Percentiles rank a stretch among this genome's conserved stretches.
These are phyloP conservation scores for Ranitomeya variabilis DNA, from an alignment of 2,113 vertebrate species.

Conservation along the genomic window DNA sequence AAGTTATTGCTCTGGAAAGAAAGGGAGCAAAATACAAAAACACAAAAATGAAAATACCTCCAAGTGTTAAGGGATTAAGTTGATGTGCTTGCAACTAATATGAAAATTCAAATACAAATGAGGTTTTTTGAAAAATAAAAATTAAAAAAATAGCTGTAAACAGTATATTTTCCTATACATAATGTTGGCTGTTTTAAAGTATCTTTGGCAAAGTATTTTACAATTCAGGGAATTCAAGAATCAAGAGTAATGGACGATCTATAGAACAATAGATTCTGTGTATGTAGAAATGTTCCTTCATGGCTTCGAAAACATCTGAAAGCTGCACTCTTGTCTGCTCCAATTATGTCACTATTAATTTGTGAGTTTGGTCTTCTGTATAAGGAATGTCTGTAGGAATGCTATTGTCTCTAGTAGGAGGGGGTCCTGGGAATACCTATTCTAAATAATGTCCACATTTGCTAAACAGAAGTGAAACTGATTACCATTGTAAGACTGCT, in stretches of 20 bases:
- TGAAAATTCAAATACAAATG: too few relatives aligned
- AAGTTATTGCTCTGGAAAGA: too few relatives aligned
- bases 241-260: too few relatives aligned
- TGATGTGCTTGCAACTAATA: too few relatives aligned
- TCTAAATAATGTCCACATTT: background rate
- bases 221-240: background rate
- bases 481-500: background rate
- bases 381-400: conserved; percentile 42
- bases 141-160: too few relatives aligned
- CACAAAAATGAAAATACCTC: too few relatives aligned
- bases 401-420: conserved; percentile 29
- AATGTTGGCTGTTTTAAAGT: too few relatives aligned
- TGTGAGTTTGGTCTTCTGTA: conserved; percentile 47
- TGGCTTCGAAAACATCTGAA: conserved; percentile 15
- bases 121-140: too few relatives aligned
- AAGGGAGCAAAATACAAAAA: too few relatives aligned
- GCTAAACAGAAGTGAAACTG: background rate
- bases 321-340: conserved; percentile 27
- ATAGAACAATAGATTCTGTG: background rate
- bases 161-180: too few relatives aligned
- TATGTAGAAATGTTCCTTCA: background rate
- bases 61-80: too few relatives aligned
- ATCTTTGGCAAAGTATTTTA: background rate
- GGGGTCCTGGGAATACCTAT: conserved; percentile 29
- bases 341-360: conserved; percentile 52